A percentile compares a stretch with the other conserved stretches of the same genome.
These are phyloP conservation scores for Scalopus aquaticus DNA, from an alignment of 2,113 vertebrate genomes.

Conservation along the genomic window DNA sequence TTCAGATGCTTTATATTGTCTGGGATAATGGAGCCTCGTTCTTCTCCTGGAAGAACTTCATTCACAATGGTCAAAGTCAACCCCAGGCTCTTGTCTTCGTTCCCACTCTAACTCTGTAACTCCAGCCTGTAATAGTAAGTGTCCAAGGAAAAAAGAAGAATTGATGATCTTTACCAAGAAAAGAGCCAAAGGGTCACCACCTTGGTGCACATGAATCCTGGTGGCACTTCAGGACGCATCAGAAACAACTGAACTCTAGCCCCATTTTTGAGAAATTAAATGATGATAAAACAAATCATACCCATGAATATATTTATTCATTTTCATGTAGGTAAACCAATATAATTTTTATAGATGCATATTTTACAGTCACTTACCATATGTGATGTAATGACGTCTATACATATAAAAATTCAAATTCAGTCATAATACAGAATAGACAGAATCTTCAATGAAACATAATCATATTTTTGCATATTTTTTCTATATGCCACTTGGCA, in stretches of 20 bases:
- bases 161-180: background rate
- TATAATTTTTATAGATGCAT: constrained; percentile 54
- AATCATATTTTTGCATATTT: constrained; percentile 80
- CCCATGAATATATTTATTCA: constrained; percentile 46
- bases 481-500: constrained; percentile 74
- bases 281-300: constrained; percentile 29
- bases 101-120: background rate
- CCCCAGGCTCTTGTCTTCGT: background rate
- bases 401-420: constrained; percentile 79
- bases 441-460: constrained; percentile 75
- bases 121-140: background rate
- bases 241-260: constrained; percentile 33
- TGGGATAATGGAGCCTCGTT: background rate
- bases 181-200: background rate
- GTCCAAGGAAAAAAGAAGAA: background rate
- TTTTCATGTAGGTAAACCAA: constrained; percentile 71
- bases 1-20: background rate
- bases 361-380: constrained; percentile 74
- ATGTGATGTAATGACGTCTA: constrained; percentile 71
- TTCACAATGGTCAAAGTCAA: background rate
- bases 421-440: constrained; percentile 57
- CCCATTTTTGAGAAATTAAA: constrained; percentile 47
- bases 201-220: background rate
- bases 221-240: background rate
- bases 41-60: background rate